Conservation (phyloP, 2,113 vertebrate species). For the Sterrhoptilus dennistouni region DNA sequence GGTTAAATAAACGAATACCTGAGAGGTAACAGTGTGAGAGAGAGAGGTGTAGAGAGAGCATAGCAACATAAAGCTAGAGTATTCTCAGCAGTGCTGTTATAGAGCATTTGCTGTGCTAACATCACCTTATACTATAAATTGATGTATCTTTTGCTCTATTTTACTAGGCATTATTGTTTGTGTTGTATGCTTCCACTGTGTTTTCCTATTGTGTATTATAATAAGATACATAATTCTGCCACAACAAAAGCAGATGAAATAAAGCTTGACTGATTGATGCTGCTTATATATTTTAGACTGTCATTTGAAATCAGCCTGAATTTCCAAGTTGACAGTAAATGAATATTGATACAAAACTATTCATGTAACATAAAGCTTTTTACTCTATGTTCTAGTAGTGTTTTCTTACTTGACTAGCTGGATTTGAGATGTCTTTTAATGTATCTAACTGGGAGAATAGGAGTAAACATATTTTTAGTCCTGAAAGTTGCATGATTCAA, state of each 20-base stretch:
- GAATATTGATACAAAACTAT: slow-evolving; percentile 17
- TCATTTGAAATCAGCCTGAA: background rate
- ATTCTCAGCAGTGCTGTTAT: slow-evolving; percentile 6
- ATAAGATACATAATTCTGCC: slow-evolving; percentile 4
- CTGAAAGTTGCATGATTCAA: background rate
- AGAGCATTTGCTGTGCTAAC: background rate
- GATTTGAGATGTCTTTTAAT: background rate
- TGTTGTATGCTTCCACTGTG: background rate
- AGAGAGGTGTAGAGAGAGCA: background rate
- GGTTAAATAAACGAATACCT: background rate
- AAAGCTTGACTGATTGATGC: slow-evolving; percentile 14
- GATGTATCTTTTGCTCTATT: background rate
- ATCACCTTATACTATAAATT: background rate
- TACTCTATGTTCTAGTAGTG: background rate
- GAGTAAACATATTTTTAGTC: background rate
- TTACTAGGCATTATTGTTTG: background rate
- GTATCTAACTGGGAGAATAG: background rate
- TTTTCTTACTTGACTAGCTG: background rate
- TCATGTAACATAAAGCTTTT: background rate
- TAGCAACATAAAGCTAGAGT: background rate
- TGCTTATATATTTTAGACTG: background rate
- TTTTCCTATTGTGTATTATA: slow-evolving; percentile 8
- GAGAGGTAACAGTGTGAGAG: background rate
- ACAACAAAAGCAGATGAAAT: background rate
- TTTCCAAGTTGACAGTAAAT: slow-evolving; percentile 6